phyloP scores from a whole-genome alignment of 2,113 vertebrate genomes.

The Apistogramma diplotaenia region DNA sequence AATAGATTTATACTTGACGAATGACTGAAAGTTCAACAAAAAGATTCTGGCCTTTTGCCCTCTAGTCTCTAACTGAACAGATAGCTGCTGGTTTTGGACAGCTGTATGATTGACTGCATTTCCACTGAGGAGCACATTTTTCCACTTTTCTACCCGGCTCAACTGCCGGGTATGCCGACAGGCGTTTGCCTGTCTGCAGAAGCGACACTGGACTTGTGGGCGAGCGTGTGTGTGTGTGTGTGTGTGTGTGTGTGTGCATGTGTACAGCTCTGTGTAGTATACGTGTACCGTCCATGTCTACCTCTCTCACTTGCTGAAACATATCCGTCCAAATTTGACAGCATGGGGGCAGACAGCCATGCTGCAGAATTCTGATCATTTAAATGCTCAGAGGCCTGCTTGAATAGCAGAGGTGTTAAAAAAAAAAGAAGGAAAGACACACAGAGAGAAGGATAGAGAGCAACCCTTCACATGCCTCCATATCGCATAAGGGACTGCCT shows the following conservation, averaged over 20 bases:
- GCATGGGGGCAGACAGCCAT: constrained; percentile 71
- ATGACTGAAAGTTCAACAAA: constrained; percentile 63
- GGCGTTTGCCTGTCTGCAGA: constrained; percentile 67
- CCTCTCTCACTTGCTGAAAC: constrained; percentile 74
- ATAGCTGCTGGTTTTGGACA: constrained; percentile 71
- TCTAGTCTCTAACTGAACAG: constrained; percentile 59
- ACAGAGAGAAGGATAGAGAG: constrained; percentile 56
- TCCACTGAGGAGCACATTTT: constrained; percentile 73
- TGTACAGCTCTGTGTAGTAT: constrained; percentile 27
- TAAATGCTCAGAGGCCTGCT: constrained; percentile 73
- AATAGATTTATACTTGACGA: constrained; percentile 49
- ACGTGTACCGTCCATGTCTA: constrained; percentile 62
- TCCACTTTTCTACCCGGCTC: constrained; percentile 68
- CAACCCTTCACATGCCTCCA: constrained; percentile 65
- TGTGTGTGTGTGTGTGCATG: constrained; percentile 19
- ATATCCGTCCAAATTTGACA: constrained; percentile 78
- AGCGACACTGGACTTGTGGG: constrained; percentile 62
- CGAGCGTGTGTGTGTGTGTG: constrained; percentile 30
- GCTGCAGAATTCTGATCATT: constrained; percentile 77
- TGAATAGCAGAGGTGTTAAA: constrained; percentile 68
- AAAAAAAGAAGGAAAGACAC: constrained; percentile 45
- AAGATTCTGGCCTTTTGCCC: constrained; percentile 68
- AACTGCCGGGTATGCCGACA: constrained; percentile 59
- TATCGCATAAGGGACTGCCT: constrained; percentile 73
- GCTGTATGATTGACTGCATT: constrained; percentile 75